Evolutionary conservation across 2,797 vertebrate species (phyloP), one percentile per base, ranked within the genome.

Genomic region (Sylvilagus floridanus): DNA sequence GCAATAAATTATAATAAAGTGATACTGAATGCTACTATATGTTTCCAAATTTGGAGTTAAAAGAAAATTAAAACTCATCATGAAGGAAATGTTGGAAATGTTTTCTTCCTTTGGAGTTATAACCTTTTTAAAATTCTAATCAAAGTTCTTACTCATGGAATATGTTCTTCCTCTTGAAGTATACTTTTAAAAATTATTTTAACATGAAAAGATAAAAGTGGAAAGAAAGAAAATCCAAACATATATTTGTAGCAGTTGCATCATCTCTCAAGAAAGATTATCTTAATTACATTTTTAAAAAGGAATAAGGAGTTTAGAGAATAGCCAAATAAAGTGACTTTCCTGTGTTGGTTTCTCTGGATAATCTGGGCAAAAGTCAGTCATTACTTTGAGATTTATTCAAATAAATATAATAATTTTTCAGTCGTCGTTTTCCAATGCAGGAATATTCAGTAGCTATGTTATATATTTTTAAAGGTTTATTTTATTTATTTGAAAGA

Each of bases 101-200:
- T 81, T 84, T 89, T 92, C 42, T 76, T 86, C 24, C 8, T 7
- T 73, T 75, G 63, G 13, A 73, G 12, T 72, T 83, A 60, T 32
- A 71, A 71, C 10, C 1, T 57, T 42, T 81, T 32, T 65, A n/a
- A n/a, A 7, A 66, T 71, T 5, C 50, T 75, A 8, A 52, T 60
- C 68, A 69, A 65, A 72, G 50, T 65, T 95, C 16, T 92, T 87
- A 82, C 35, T 84, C 19, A 72, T 75, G 26, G 8, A 75, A 66
- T 91, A 73, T 37, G 50, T 30, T 68, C 32, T 86, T 92, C 24
- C 21, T 92, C 52, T 95, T 96, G 42, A 92, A 63, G 1, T 50
- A 71, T 63, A 83, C 75, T n/a, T 82, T 83, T 73, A 63, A 63
- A 54, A 91, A 50, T 28, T 76, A 24, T 75, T 81, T 84, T 69